These are phyloP conservation scores for Poecilia wingei DNA, from an alignment of 2,797 vertebrate species.

Conservation along the genomic window DNA sequence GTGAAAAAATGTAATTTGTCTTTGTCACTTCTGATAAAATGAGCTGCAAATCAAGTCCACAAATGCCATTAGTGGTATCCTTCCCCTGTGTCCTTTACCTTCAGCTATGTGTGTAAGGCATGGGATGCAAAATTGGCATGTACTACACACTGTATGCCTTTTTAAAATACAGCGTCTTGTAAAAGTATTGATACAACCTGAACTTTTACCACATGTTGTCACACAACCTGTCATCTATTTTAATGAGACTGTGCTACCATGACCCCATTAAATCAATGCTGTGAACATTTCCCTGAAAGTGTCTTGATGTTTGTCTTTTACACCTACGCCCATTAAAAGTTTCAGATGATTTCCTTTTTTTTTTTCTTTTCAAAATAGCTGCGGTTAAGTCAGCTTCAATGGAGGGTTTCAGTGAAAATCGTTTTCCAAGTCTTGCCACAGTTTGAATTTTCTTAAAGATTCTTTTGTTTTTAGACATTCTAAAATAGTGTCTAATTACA, in stretches of 20 bases:
- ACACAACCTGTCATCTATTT: not conserved
- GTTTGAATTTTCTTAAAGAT: not conserved
- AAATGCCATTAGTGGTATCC: slow-evolving; percentile 1
- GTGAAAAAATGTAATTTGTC: not conserved
- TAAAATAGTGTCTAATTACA: too few relatives aligned
- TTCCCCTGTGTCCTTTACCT: slow-evolving; percentile 1
- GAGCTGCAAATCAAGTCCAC: slow-evolving; percentile 3
- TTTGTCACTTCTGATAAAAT: not conserved
- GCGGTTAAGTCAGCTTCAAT: not conserved
- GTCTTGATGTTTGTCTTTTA: not conserved
- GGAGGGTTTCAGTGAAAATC: not conserved
- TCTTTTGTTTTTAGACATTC: too few relatives aligned
- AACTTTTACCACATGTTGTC: not conserved
- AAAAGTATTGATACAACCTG: not conserved
- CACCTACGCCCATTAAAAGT: not conserved
- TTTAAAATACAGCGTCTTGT: not conserved
- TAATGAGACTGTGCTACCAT: not conserved
- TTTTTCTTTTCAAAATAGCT: not conserved
- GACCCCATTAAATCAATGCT: not conserved
- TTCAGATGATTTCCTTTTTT: not conserved
- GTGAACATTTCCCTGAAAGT: not conserved
- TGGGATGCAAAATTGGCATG: not conserved
- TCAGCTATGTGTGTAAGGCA: not conserved
- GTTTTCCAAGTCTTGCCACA: not conserved
- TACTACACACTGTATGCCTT: not conserved